Evolutionary conservation across 2,797 vertebrate species (phyloP).

Genomic region (Thunnus albacares): DNA sequence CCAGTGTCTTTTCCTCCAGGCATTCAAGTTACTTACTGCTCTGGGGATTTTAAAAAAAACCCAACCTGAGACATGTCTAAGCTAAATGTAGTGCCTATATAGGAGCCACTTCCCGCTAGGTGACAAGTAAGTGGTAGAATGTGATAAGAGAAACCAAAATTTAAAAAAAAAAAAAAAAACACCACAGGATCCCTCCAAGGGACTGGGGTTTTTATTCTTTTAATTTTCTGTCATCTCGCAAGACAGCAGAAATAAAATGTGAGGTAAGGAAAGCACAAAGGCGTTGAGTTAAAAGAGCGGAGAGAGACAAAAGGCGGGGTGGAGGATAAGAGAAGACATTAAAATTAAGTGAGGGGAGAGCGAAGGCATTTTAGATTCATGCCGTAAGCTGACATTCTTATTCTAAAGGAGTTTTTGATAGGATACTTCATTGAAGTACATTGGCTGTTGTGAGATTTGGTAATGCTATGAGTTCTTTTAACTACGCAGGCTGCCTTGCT

Average conservation of each 20-base stretch:
- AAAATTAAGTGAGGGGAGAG: conserved; percentile 34
- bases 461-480: too few species aligned
- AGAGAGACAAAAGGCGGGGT: conserved; percentile 25
- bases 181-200: conserved; percentile 49
- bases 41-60: conserved; percentile 37
- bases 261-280: conserved; percentile 35
- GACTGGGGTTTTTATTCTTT: background rate
- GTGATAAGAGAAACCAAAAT: conserved; percentile 65
- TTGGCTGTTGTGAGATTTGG: background rate
- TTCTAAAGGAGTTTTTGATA: conserved; percentile 22
- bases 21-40: conserved; percentile 45
- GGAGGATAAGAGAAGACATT: conserved; percentile 26
- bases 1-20: conserved; percentile 20
- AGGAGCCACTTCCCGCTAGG: conserved; percentile 32
- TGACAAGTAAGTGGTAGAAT: conserved; percentile 63
- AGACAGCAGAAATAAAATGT: conserved; percentile 54
- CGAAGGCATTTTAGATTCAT: conserved; percentile 32
- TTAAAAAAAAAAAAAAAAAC: conserved; percentile 29
- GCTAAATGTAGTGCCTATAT: conserved; percentile 42
- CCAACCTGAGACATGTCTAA: conserved; percentile 27
- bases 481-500: too few species aligned
- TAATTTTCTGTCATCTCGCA: conserved; percentile 49
- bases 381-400: conserved; percentile 33
- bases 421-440: background rate
- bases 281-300: conserved; percentile 25